These are phyloP conservation scores for Pteropus alecto DNA, from an alignment of 2,113 vertebrate species.

Conservation along the genomic window DNA sequence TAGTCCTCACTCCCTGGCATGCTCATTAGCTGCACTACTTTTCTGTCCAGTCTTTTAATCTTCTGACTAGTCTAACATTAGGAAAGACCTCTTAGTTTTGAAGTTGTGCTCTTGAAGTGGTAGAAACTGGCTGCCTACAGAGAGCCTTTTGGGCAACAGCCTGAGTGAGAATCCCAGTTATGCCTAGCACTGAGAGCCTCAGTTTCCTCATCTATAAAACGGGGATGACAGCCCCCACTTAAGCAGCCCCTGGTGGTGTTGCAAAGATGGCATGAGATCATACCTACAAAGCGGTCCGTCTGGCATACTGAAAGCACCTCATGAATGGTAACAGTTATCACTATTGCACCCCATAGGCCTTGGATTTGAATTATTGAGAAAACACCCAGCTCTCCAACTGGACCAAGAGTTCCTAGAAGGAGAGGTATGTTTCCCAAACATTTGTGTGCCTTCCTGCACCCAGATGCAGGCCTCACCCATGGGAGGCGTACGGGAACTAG, in stretches of 20 bases:
- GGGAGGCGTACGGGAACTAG: not conserved
- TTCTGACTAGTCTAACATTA: not conserved
- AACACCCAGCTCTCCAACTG: not conserved
- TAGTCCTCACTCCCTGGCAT: not conserved
- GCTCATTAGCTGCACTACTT: not conserved
- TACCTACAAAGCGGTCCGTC: not conserved
- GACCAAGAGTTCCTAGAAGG: not conserved
- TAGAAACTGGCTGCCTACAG: not conserved
- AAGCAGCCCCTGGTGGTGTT: not conserved
- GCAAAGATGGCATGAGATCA: not conserved
- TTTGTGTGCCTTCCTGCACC: not conserved
- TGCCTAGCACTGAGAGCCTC: not conserved
- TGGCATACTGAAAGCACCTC: not conserved
- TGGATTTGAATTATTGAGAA: not conserved
- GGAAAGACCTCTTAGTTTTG: not conserved
- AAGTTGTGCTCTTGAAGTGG: not conserved
- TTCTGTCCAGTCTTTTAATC: not conserved
- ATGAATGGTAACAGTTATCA: rapidly evolving
- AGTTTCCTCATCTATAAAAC: not conserved
- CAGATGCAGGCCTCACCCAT: not conserved
- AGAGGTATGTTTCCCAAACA: not conserved
- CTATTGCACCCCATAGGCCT: rapidly evolving
- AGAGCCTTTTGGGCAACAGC: not conserved
- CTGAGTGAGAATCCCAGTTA: not conserved
- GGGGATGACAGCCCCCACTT: not conserved